A percentile compares a stretch with the other conserved stretches of the same genome.
Evolutionary conservation across 2,113 vertebrate genomes (phyloP).

Genomic region (Ophthalmolycus amberensis): DNA sequence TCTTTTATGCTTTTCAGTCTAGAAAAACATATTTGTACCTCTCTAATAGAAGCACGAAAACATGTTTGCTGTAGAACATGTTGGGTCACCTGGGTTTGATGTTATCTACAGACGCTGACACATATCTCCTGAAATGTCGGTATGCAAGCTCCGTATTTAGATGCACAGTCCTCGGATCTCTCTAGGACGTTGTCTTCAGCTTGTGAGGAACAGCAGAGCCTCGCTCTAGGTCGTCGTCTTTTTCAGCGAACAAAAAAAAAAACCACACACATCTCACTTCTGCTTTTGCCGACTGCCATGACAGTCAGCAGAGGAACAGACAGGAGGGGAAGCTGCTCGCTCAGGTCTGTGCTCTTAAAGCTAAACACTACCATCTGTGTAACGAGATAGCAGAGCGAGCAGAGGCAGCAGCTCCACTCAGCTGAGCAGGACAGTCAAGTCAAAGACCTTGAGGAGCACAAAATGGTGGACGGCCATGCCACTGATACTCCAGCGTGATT

Average conservation of each 20-base stretch:
- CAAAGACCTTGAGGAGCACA: slow-evolving; percentile 85
- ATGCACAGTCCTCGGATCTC: slow-evolving; percentile 33
- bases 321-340: slow-evolving; percentile 72
- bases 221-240: slow-evolving; percentile 61
- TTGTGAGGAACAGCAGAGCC: slow-evolving; percentile 36
- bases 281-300: slow-evolving; percentile 75
- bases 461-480: slow-evolving; percentile 84
- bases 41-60: slow-evolving; percentile 12
- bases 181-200: slow-evolving; percentile 31
- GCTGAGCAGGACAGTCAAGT: slow-evolving; percentile 76
- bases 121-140: neutral
- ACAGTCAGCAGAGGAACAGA: slow-evolving; percentile 68
- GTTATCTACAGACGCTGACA: slow-evolving; percentile 1
- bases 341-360: slow-evolving; percentile 78
- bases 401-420: slow-evolving; percentile 68
- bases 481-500: slow-evolving; percentile 74
- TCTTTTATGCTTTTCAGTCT: slow-evolving; percentile 49
- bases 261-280: slow-evolving; percentile 71
- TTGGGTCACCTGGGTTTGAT: slow-evolving; percentile 23
- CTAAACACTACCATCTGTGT: slow-evolving; percentile 85
- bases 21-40: neutral
- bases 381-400: slow-evolving; percentile 80
- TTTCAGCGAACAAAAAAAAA: slow-evolving; percentile 38
- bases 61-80: slow-evolving; percentile 19
- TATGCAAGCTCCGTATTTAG: slow-evolving; percentile 40